Percentiles rank a stretch among this genome's conserved stretches.
phyloP scores from a whole-genome alignment of 2,888 invertebrate genomes.

The Selenia dentaria region DNA sequence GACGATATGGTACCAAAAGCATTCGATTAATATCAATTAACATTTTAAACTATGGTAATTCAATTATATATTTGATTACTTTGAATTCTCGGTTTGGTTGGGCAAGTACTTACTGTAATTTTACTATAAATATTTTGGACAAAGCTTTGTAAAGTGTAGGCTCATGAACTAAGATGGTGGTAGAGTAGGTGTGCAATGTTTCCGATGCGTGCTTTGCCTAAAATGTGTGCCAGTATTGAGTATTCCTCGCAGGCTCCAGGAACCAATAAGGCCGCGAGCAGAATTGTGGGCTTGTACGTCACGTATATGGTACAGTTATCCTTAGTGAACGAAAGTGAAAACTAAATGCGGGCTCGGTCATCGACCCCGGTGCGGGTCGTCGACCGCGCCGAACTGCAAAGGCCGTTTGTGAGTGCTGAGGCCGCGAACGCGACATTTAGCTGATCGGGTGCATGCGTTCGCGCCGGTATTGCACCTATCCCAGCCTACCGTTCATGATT shows the following conservation, averaged over 20 bases:
- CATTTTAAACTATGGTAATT: slow-evolving; percentile 57
- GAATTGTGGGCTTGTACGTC: slow-evolving; percentile 65
- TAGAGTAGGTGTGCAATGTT: slow-evolving; percentile 12
- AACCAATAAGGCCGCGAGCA: slow-evolving; percentile 47
- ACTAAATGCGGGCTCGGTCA: slow-evolving; percentile 80
- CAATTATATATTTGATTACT: slow-evolving; percentile 35
- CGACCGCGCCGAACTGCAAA: slow-evolving; percentile 83
- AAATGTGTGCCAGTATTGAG: slow-evolving; percentile 47
- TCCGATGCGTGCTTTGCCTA: slow-evolving; percentile 28
- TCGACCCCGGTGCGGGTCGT: slow-evolving; percentile 73
- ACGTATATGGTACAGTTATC: slow-evolving; percentile 82
- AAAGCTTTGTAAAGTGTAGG: neutral
- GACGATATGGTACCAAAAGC: slow-evolving; percentile 52
- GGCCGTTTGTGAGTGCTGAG: slow-evolving; percentile 83
- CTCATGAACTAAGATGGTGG: slow-evolving; percentile 1
- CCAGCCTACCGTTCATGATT: slow-evolving; percentile 1
- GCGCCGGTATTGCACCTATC: slow-evolving; percentile 58
- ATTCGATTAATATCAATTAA: slow-evolving; percentile 51
- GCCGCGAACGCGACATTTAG: slow-evolving; percentile 78
- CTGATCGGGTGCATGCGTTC: slow-evolving; percentile 58
- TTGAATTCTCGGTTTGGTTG: slow-evolving; percentile 21
- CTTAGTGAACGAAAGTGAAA: slow-evolving; percentile 84
- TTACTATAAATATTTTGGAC: neutral
- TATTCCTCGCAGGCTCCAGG: slow-evolving; percentile 61
- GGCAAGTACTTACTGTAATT: slow-evolving; percentile 9